A percentile compares a stretch with the other conserved stretches of the same genome.
phyloP scores from a whole-genome alignment of 2,797 vertebrate genomes.

The Cottoperca gobio region DNA sequence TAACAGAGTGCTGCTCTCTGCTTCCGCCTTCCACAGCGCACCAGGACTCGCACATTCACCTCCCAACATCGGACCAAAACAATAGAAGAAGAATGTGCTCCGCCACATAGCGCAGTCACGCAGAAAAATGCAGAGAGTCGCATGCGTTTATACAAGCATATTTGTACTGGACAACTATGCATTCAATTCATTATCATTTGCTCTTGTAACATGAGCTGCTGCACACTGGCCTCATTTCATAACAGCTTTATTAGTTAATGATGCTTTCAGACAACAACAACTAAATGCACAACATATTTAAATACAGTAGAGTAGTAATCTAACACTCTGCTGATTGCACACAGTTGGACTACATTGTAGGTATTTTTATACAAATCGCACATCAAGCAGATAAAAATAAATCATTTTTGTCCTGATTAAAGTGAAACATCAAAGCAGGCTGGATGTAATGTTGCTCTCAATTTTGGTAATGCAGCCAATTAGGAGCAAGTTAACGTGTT shows the following conservation, averaged over 20 bases:
- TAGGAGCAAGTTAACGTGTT: slow-evolving; percentile 65
- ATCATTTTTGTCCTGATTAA: slow-evolving; percentile 61
- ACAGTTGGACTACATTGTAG: slow-evolving; percentile 25
- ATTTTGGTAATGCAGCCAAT: slow-evolving; percentile 70
- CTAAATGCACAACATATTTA: slow-evolving; percentile 49
- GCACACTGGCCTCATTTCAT: slow-evolving; percentile 53
- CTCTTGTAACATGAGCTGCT: slow-evolving; percentile 25
- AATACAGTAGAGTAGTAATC: slow-evolving; percentile 41
- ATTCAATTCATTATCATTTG: slow-evolving; percentile 26
- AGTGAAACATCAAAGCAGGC: slow-evolving; percentile 64
- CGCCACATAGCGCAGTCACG: slow-evolving; percentile 21
- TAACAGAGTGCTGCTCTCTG: slow-evolving; percentile 81
- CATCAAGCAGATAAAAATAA: slow-evolving; percentile 42
- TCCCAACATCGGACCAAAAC: slow-evolving; percentile 48
- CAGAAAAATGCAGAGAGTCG: slow-evolving; percentile 35
- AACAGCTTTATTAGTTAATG: slow-evolving; percentile 65
- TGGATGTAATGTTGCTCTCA: slow-evolving; percentile 58
- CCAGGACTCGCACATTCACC: slow-evolving; percentile 64
- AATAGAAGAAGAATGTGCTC: slow-evolving; percentile 55
- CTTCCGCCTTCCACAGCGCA: slow-evolving; percentile 68
- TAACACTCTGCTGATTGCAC: slow-evolving; percentile 51
- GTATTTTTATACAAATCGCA: slow-evolving; percentile 28
- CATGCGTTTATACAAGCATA: slow-evolving; percentile 9
- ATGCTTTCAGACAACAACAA: slow-evolving; percentile 44
- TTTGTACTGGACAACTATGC: slow-evolving; percentile 34